Evolutionary conservation across 2,797 vertebrate genomes (phyloP).

Genomic region (Pachyuromys duprasi): DNA sequence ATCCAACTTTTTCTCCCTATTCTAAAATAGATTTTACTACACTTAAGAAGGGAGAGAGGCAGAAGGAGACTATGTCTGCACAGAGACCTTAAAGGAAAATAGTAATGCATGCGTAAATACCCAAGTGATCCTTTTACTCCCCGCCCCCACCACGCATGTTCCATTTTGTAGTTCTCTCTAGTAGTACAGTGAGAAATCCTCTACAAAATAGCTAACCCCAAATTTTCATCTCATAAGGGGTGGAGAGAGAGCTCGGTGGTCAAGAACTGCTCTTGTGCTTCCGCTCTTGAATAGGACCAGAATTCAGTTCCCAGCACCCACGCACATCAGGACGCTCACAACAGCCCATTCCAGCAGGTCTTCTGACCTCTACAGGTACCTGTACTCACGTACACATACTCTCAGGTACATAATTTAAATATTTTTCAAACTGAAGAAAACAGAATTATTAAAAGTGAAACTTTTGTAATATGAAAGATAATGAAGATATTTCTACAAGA

Average conservation of each 20-base stretch:
- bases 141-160: not conserved
- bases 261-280: not conserved
- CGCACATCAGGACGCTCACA: not conserved
- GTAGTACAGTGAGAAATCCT: not conserved
- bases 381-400: not conserved
- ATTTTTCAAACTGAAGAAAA: not conserved
- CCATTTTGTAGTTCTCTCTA: not conserved
- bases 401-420: no score
- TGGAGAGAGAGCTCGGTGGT: not conserved
- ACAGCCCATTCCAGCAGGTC: not conserved
- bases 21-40: conserved; percentile 22
- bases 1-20: conserved; percentile 20
- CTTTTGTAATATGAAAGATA: conserved; percentile 28
- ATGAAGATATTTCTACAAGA: conserved; percentile 26
- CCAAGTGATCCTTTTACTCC: conserved; percentile 10
- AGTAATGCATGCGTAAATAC: not conserved
- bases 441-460: not conserved
- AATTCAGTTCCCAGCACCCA: not conserved
- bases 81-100: not conserved
- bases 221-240: not conserved
- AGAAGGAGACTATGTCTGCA: not conserved
- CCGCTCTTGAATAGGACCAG: not conserved
- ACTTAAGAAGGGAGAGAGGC: not conserved
- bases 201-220: not conserved
- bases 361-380: not conserved